Conservation (phyloP, 2,113 vertebrate genomes). For the Sebastes schlegelii region DNA sequence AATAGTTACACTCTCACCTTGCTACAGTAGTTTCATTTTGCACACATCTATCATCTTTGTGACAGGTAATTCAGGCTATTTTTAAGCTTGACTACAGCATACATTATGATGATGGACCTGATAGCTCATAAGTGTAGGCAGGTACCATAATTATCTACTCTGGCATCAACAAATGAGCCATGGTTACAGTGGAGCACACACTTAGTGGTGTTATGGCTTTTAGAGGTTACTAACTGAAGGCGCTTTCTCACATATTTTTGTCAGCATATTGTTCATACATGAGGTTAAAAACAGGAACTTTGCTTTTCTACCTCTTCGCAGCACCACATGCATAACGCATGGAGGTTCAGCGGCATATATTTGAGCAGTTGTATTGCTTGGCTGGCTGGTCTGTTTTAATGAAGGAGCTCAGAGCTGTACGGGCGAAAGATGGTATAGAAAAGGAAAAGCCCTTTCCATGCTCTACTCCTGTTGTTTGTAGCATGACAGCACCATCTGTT, state of each 20-base stretch:
- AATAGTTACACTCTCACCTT: neutral
- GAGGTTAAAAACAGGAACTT: conserved; percentile 24
- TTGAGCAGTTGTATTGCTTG: conserved; percentile 4
- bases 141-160: conserved; percentile 28
- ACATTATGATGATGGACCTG: conserved; percentile 29
- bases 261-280: conserved; percentile 5
- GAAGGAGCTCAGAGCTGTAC: conserved; percentile 11
- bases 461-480: conserved; percentile 63
- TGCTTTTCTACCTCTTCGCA: conserved; percentile 2
- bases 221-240: conserved; percentile 9
- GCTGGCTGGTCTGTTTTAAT: conserved; percentile 18
- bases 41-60: conserved; percentile 11
- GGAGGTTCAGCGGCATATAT: conserved; percentile 3
- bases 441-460: conserved; percentile 35
- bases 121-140: conserved; percentile 15
- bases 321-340: conserved; percentile 15
- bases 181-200: neutral
- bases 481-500: conserved; percentile 75
- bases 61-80: conserved; percentile 14
- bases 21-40: neutral
- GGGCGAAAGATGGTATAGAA: conserved; percentile 18
- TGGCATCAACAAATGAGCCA: conserved; percentile 20
- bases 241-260: conserved; percentile 11
- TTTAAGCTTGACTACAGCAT: conserved; percentile 13
- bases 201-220: conserved; percentile 18